phyloP scores from a whole-genome alignment of 2,113 vertebrate genomes.

The Micronycteris hirsuta region DNA sequence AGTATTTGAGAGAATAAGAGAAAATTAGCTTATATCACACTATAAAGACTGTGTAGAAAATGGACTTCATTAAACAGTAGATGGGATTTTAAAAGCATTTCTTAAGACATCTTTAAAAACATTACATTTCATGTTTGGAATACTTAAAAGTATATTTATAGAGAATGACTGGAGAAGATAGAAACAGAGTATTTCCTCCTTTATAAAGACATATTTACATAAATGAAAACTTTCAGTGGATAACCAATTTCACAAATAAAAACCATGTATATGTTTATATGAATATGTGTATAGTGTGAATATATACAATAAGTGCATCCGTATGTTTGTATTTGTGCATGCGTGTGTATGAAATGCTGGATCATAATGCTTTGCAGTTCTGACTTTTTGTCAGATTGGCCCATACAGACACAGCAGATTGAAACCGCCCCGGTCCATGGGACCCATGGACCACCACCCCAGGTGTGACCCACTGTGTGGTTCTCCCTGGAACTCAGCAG shows the following conservation, averaged over 20 bases:
- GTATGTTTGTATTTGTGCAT: background rate
- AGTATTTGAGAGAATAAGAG: background rate
- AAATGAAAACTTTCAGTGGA: background rate
- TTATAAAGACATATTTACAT: background rate
- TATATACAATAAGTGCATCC: background rate
- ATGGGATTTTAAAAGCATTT: background rate
- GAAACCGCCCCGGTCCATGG: fast-evolving
- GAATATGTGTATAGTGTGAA: background rate
- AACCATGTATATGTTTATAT: background rate
- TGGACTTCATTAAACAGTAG: background rate
- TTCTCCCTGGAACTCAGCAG: background rate
- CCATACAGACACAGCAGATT: background rate
- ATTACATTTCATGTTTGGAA: background rate
- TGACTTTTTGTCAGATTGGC: background rate
- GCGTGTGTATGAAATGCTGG: background rate
- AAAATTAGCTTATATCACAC: background rate
- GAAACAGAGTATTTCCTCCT: background rate
- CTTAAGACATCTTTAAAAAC: background rate
- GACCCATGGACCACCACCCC: too few species aligned
- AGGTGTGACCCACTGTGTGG: background rate
- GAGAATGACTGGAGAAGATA: background rate
- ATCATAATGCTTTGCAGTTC: too few species aligned
- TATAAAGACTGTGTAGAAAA: background rate
- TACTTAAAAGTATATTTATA: background rate
- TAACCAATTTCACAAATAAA: background rate